Conservation (phyloP, 2,888 invertebrate genomes). For the Ephialtes manifestator region DNA sequence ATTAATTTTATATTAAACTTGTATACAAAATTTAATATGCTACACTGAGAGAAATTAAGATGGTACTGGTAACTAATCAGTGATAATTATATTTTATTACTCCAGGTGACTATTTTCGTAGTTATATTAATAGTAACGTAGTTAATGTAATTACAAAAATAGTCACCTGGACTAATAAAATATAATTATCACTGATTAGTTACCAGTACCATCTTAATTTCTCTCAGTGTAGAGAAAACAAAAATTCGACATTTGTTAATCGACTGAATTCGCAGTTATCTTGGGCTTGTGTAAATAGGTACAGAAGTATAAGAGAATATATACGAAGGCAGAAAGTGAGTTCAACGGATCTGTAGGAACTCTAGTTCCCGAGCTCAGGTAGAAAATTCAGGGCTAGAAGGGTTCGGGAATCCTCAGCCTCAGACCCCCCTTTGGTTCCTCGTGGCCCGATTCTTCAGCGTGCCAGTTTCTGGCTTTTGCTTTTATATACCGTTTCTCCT, state of each 20-base stretch:
- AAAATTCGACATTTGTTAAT: neutral
- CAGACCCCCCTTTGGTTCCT: slow-evolving; percentile 14
- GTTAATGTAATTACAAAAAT: too few relatives aligned
- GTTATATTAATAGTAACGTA: too few relatives aligned
- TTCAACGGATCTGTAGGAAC: slow-evolving; percentile 62
- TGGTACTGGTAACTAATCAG: too few relatives aligned
- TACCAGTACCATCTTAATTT: too few relatives aligned
- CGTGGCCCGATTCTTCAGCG: slow-evolving; percentile 22
- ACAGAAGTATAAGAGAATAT: neutral
- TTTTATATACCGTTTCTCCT: neutral
- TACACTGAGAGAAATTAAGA: too few relatives aligned
- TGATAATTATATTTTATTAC: too few relatives aligned
- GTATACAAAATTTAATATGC: too few relatives aligned
- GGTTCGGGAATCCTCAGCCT: slow-evolving; percentile 53
- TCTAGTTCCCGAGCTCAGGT: slow-evolving; percentile 41
- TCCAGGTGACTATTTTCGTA: too few relatives aligned
- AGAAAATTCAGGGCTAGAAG: slow-evolving; percentile 66
- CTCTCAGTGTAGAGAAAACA: too few relatives aligned
- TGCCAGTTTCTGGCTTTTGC: neutral
- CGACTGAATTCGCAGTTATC: neutral
- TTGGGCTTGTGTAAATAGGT: neutral
- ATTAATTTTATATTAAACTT: too few relatives aligned
- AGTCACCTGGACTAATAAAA: too few relatives aligned
- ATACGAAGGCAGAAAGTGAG: slow-evolving; percentile 30
- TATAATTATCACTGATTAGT: too few relatives aligned